Conservation (phyloP, 2,113 vertebrate genomes). For the Cottus gobio region DNA sequence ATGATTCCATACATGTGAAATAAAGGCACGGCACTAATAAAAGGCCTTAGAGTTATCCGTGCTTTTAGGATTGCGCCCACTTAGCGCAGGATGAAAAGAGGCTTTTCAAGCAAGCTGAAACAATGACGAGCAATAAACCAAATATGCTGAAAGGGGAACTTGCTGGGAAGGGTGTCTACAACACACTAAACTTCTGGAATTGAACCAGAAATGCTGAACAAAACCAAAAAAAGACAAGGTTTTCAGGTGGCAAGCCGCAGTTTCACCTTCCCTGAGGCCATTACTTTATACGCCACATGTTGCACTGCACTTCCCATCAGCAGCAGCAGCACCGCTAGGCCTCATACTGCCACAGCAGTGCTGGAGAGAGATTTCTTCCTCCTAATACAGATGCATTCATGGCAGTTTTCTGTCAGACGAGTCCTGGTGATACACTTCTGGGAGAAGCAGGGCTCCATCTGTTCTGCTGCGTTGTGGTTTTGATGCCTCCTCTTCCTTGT, state of each 20-base stretch:
- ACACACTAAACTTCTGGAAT: conserved; percentile 62
- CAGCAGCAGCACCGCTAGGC: conserved; percentile 41
- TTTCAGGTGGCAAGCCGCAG: conserved; percentile 66
- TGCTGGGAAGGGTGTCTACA: conserved; percentile 72
- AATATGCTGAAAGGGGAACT: conserved; percentile 63
- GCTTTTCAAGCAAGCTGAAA: conserved; percentile 74
- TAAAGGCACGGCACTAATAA: conserved; percentile 72
- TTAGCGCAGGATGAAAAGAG: conserved; percentile 68
- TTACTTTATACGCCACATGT: conserved; percentile 69
- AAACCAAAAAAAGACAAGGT: conserved; percentile 44
- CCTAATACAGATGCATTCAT: conserved; percentile 62
- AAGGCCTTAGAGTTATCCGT: conserved; percentile 61
- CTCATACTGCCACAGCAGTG: conserved; percentile 28
- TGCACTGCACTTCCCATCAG: conserved; percentile 61
- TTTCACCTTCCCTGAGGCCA: conserved; percentile 65
- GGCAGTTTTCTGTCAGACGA: conserved; percentile 63
- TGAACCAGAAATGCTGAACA: conserved; percentile 48
- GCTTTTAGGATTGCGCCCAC: conserved; percentile 68
- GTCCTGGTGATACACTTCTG: conserved; percentile 66
- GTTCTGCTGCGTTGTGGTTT: conserved; percentile 48
- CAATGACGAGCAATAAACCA: conserved; percentile 71
- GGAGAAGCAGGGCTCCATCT: conserved; percentile 70
- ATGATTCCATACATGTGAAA: conserved; percentile 81
- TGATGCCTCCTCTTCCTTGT: conserved; percentile 54
- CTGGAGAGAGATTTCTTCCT: conserved; percentile 48